Evolutionary conservation across 2,113 vertebrate genomes (phyloP).

Genomic region (Pygoscelis antarcticus): DNA sequence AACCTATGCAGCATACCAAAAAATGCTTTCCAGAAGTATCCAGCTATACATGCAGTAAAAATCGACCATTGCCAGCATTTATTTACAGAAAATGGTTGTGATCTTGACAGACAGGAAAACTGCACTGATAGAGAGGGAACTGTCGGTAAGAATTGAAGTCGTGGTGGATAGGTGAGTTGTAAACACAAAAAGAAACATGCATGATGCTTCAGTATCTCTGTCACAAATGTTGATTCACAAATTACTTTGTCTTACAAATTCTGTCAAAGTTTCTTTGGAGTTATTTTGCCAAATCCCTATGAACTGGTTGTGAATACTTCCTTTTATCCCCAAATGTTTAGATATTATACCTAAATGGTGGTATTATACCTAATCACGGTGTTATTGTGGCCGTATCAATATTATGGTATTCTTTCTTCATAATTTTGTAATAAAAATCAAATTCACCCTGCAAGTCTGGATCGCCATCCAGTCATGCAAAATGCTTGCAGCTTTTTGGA

Average conservation of each 20-base stretch:
- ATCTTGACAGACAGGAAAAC: not conserved
- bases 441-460: not conserved
- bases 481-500: not conserved
- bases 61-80: not conserved
- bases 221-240: not conserved
- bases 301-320: not conserved
- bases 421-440: not conserved
- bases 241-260: not conserved
- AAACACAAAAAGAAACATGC: not conserved
- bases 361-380: not conserved
- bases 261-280: not conserved
- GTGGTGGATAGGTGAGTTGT: accelerated
- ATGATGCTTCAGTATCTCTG: not conserved
- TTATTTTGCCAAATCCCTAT: not conserved
- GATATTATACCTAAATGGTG: not conserved
- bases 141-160: not conserved
- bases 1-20: not conserved
- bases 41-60: not conserved
- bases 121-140: not conserved
- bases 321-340: not conserved
- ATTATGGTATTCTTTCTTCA: not conserved
- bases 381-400: not conserved
- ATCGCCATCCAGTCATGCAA: not conserved
- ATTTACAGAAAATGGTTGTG: not conserved
- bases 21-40: not conserved